These are phyloP conservation scores for Drosophila hydei DNA, from an alignment of 1,140 invertebrate species.

Conservation along the genomic window DNA sequence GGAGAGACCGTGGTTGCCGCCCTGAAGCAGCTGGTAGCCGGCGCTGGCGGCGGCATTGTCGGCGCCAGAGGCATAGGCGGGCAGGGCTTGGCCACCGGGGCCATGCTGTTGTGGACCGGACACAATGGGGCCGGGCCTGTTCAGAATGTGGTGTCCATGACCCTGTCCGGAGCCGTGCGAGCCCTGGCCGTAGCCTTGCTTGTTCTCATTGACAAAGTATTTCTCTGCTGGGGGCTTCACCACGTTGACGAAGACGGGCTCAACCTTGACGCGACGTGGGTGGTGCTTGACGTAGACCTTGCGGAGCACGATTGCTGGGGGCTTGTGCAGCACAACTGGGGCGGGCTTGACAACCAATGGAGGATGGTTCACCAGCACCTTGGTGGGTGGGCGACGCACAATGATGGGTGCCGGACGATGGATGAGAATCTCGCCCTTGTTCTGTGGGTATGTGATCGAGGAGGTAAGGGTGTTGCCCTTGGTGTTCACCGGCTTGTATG, in stretches of 20 bases:
- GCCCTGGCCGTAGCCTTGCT: conserved; percentile 68
- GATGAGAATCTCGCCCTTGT: conserved; percentile 82
- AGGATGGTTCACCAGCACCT: conserved; percentile 81
- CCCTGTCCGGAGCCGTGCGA: conserved; percentile 34
- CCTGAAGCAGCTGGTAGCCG: conserved; percentile 77
- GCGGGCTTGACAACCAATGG: conserved; percentile 82
- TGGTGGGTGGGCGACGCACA: conserved; percentile 80
- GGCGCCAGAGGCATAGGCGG: conserved; percentile 67
- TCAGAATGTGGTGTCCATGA: conserved; percentile 28
- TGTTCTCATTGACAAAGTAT: conserved; percentile 81
- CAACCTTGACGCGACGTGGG: conserved; percentile 81
- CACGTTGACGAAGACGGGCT: conserved; percentile 83
- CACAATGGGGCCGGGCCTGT: conserved; percentile 52
- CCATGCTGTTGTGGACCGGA: conserved; percentile 50
- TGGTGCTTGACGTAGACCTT: conserved; percentile 82
- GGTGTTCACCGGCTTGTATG: conserved; percentile 75
- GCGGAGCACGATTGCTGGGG: conserved; percentile 82
- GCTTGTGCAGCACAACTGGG: conserved; percentile 81
- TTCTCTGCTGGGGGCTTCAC: conserved; percentile 83
- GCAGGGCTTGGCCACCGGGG: conserved; percentile 49
- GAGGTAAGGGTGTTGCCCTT: conserved; percentile 78
- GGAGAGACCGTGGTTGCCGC: conserved; percentile 73
- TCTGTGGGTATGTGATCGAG: conserved; percentile 79
- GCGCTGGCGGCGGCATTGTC: conserved; percentile 71
- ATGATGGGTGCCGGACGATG: conserved; percentile 82